Evolutionary conservation across 2,113 vertebrate species (phyloP).

Genomic region (Castor canadensis): DNA sequence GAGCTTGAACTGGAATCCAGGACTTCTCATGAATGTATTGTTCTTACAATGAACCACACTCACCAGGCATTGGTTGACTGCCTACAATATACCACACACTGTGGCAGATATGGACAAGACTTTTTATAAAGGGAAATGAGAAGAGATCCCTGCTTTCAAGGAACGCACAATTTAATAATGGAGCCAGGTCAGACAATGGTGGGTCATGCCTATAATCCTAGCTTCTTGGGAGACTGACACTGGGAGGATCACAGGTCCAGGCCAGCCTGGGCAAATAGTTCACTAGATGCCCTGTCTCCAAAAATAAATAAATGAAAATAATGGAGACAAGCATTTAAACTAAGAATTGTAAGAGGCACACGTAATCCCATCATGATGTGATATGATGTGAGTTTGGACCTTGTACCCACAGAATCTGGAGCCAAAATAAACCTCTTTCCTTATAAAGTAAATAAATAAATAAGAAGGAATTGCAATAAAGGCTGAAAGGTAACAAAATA

Average conservation of each 20-base stretch:
- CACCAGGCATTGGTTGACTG: neutral
- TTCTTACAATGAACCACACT: neutral
- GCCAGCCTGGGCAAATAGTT: too few species aligned
- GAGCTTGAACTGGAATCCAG: neutral
- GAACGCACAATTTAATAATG: neutral
- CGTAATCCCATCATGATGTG: neutral
- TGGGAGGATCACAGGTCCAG: too few species aligned
- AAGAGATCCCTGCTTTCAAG: neutral
- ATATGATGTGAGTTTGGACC: neutral
- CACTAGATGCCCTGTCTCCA: too few species aligned
- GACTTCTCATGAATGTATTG: neutral
- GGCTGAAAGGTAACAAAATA: neutral
- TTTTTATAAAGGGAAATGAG: neutral
- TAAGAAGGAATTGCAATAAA: neutral
- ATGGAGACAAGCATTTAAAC: neutral
- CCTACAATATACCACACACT: too few species aligned
- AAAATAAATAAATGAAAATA: too few species aligned
- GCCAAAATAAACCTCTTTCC: neutral
- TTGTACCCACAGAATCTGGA: neutral
- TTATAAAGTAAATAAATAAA: neutral
- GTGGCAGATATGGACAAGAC: neutral
- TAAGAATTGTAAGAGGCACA: neutral
- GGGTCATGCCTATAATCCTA: too few species aligned
- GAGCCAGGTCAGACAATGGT: too few species aligned
- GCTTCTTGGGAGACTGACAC: too few species aligned